Evolutionary conservation across 2,113 vertebrate species (phyloP).

Genomic region (Callaeas wilsoni): DNA sequence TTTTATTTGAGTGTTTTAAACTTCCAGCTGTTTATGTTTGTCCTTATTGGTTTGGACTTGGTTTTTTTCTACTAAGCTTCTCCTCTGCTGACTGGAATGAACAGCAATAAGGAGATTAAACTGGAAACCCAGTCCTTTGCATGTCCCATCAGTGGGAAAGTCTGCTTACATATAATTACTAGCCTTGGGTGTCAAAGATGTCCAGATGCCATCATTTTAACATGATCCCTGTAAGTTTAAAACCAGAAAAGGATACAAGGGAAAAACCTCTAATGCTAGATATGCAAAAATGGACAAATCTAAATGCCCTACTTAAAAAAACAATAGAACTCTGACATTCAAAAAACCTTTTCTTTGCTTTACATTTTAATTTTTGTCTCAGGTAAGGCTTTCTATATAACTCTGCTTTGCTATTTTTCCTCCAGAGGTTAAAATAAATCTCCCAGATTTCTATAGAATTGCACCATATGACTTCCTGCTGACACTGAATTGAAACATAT

Average conservation of each 20-base stretch:
- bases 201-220: not conserved
- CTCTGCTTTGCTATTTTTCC: not conserved
- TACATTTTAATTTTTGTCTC: not conserved
- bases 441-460: not conserved
- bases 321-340: not conserved
- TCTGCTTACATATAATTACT: not conserved
- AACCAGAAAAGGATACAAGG: not conserved
- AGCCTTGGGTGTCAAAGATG: not conserved
- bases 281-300: not conserved
- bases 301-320: not conserved
- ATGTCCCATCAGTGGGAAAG: not conserved
- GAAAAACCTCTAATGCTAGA: not conserved
- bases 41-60: not conserved
- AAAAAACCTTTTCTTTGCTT: not conserved
- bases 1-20: not conserved
- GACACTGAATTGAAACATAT: not conserved
- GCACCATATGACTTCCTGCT: not conserved
- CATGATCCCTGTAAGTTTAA: not conserved
- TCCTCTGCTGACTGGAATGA: not conserved
- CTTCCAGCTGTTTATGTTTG: not conserved
- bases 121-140: not conserved
- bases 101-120: not conserved
- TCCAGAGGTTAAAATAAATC: not conserved
- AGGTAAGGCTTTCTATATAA: not conserved
- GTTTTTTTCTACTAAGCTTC: not conserved